Conservation (phyloP, 23 tunicate genomes). For the Halocynthia aurantium region DNA sequence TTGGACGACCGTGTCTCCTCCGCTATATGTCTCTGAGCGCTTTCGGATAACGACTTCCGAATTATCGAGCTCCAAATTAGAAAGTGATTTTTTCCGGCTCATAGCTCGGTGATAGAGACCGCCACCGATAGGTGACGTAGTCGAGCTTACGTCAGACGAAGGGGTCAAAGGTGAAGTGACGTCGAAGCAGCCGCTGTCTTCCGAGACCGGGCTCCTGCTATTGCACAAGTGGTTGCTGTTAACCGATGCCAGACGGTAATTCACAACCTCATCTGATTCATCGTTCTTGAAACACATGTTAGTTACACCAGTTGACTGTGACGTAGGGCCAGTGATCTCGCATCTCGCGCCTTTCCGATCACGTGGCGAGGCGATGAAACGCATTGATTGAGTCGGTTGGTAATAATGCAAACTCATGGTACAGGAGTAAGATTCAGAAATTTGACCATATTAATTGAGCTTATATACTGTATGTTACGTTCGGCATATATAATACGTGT, state of each 20-base stretch:
- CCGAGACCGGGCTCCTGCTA: not conserved
- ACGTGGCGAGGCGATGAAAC: too few species aligned
- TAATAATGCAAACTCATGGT: too few species aligned
- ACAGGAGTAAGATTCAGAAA: too few species aligned
- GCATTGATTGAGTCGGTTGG: too few species aligned
- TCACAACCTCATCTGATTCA: not conserved
- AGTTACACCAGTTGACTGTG: not conserved
- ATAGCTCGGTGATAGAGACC: slow-evolving; percentile 48
- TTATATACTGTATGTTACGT: too few species aligned
- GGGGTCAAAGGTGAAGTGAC: not conserved
- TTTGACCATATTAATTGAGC: too few species aligned
- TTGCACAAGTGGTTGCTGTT: too few species aligned
- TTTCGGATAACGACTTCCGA: too few species aligned
- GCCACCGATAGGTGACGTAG: slow-evolving; percentile 3
- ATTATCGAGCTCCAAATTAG: slow-evolving; percentile 1
- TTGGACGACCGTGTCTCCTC: not conserved
- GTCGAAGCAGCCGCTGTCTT: not conserved
- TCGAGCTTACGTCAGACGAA: not conserved
- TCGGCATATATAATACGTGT: too few species aligned
- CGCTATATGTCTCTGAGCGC: not conserved
- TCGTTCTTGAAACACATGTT: slow-evolving; percentile 1
- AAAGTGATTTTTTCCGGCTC: slow-evolving; percentile 56
- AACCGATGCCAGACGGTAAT: not conserved
- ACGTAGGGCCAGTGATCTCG: too few species aligned
- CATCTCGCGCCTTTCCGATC: too few species aligned